Base-by-base conservation (phyloP, 2,113 vertebrate genomes). In the Larimichthys polyactis region DNA sequence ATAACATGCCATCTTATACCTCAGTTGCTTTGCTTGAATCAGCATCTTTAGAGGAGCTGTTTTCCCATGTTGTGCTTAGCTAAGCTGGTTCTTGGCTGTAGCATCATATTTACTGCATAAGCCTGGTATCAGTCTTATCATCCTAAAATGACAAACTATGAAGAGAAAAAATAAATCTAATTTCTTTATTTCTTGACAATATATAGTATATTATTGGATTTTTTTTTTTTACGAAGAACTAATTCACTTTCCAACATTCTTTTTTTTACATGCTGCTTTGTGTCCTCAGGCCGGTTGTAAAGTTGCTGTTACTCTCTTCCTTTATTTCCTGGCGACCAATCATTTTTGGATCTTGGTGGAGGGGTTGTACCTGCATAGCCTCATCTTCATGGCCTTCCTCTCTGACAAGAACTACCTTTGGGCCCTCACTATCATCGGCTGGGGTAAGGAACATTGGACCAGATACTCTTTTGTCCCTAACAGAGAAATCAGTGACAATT, bases 331-430 rank as follows among this genome's bases (percentile, higher is more conserved):
- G 94, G 97, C 97, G 17, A 97, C 97, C 76, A 98, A 98, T 90
- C 96, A 98, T 89, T 98, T 96, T 88, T 98, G 97, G 97, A 98
- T 98, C 82, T 92, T 98, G 83, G 97, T 98, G 87, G 97, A 98
- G 93, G 97, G 97, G 1, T 91, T 98, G 75, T 98, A 98, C 88
- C 92, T 98, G 43, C 97, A 98, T 75, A 98, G 97, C 82, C 94
- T 98, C 68, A 97, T 98, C 93, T 98, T 98, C 93, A 97, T 98
- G 96, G 97, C 97, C 82, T 98, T 97, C 88, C 93, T 97, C 57
- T 97, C 97, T 19, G 96, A 97, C 87, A 96, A 96, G 91, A 97
- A 90, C 91, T 97, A 97, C 93, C 88, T 98, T 40, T 97, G 97
- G 96, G 96, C 95, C 54, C 96, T 98, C 65, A 96, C 94, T 76